A percentile compares a stretch with the other conserved stretches of the same genome.
phyloP scores from a whole-genome alignment of 2,888 invertebrate species.

The Dryococelus australis region DNA sequence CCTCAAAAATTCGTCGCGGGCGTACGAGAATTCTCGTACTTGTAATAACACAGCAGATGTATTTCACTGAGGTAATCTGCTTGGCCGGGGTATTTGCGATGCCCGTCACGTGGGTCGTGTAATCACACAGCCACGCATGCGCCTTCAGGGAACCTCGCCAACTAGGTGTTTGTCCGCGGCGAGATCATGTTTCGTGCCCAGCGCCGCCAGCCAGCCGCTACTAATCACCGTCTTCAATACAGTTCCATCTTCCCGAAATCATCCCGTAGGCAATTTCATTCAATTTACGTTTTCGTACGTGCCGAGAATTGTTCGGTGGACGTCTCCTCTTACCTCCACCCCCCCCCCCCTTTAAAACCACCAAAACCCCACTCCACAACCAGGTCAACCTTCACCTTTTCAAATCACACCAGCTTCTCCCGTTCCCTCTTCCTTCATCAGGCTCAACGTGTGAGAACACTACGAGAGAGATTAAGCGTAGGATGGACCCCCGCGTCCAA shows the following conservation, averaged over 20 bases:
- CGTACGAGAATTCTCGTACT: too few relatives aligned
- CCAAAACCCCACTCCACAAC: too few relatives aligned
- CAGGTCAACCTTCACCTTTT: too few relatives aligned
- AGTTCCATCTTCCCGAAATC: background rate
- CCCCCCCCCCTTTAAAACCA: too few relatives aligned
- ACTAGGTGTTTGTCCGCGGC: background rate
- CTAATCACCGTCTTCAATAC: background rate
- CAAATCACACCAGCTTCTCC: background rate
- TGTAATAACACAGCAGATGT: background rate
- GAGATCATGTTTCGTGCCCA: background rate
- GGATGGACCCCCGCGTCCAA: too few relatives aligned
- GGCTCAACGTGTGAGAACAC: too few relatives aligned
- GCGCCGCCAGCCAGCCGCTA: background rate
- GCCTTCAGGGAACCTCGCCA: background rate
- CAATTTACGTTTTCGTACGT: conserved; percentile 10
- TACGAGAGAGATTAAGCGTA: too few relatives aligned
- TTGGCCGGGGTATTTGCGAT: background rate
- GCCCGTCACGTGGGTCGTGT: background rate
- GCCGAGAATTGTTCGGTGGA: background rate
- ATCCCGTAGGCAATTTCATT: background rate
- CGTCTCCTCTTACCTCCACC: background rate
- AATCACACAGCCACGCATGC: background rate
- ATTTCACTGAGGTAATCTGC: background rate
- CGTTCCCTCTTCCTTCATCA: too few relatives aligned
- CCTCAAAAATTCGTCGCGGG: too few relatives aligned